Base-by-base conservation (phyloP, 2,888 invertebrate genomes). In the Deilephila elpenor region DNA sequence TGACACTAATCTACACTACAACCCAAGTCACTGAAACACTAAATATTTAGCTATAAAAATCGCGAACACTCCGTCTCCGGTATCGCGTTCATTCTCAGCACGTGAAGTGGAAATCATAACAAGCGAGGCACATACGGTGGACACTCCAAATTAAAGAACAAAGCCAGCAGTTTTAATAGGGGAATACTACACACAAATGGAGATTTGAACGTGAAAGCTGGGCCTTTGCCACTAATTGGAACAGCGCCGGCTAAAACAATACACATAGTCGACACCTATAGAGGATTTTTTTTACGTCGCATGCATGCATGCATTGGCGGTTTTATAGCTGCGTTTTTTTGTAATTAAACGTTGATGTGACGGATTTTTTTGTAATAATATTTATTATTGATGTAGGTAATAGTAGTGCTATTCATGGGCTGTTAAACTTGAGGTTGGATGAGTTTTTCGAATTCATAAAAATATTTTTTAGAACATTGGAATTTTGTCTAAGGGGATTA, bases 131-230 rank as follows among this genome's bases (percentile, higher is more conserved):
- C 25, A 25, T 51, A 67, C 25, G 25, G 4, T 51, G 67, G 67
- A 67, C 67, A 67, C 67, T 67, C 67, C 44, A 67, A 67, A 67
- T 67, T 67, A 67, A 67, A 67, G 67, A 67, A 67, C 67, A 67
- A 67, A 67, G 67, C 44, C 67, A 25, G 67, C 67, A 25, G 51
- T 67, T 67, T 25, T 67, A 67, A 67, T 67, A 25, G 67, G 67
- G 67, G 67, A 51, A 67, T 67, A 67, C 67, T 67, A 67, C 67
- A 67, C 67, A 67, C 67, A 67, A 67, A 67, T 67, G 67, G 67
- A 67, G 67, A 67, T 67, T 44, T 51, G 67, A 67, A 67, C 67
- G 67, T 51, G 67, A 67, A 44, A 64, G 64, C 44, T 17, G 67
- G 67, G 44, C 44, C 51, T 67, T 67, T 67, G 67, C 67, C 44